Base-by-base conservation (phyloP, 1,140 invertebrate species). In the Macrosteles quadrilineatus region DNA sequence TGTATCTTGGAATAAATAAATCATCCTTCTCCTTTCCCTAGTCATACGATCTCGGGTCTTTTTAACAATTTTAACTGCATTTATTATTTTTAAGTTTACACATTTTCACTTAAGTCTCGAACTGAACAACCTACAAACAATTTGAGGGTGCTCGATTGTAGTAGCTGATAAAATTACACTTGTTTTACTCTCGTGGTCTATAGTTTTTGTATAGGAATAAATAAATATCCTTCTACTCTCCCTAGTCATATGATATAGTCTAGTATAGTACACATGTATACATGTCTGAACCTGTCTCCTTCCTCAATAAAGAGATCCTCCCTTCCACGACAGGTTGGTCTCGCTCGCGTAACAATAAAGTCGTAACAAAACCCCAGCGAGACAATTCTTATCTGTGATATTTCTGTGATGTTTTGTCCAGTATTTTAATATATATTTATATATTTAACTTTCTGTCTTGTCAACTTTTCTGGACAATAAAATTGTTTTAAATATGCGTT, bases 381-480 rank as follows among this genome's bases (percentile, higher is more conserved):
- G 55, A 47, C 68, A 31, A 14, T 62, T 29, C 30, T 21, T 69
- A 40, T 59, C 55, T 69, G 40, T 63, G 55, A 69, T 69, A 63
- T 25, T 36, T 27, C 55, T 63, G 55, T 67, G 43, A 66, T 67
- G 30, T 23, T 67, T 67, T 67, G 65, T 67, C 65, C 65, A 67
- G 65, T 50, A 23, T 47, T 31, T 23, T 23, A 29, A 53, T 66
- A 66, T 17, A 50, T 30, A 53, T 27, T 67, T 67, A 53, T 67
- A 53, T 66, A 40, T n/a, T 11, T 66, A 12, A n/a, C 53, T 31
- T 47, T 50, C 43, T 67, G 65, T 67, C 50, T 21, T 67, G 65
- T 53, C 53, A 14, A 66, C 25, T 36, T 29, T 66, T 50, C 65
- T 67, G 65, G 65, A 53, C 65, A 67, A 67, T 67, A 67, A 67